Evolutionary conservation across 2,113 vertebrate genomes (phyloP).

Genomic region (Grammomys surdaster): DNA sequence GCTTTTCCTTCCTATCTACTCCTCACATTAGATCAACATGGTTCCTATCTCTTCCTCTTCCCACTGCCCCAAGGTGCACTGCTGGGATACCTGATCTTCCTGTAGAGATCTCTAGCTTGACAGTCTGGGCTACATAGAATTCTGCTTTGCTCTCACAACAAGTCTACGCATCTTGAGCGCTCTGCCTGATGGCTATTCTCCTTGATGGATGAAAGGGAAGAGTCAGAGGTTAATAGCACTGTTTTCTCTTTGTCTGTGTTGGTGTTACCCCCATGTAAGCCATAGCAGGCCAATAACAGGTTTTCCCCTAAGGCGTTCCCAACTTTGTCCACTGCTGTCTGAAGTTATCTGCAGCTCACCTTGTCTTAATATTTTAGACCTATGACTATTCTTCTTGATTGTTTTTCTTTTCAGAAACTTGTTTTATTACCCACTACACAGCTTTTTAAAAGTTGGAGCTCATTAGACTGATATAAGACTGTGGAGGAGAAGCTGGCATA

Average conservation of each 20-base stretch:
- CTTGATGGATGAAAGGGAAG: neutral
- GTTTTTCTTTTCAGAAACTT: slow-evolving; percentile 45
- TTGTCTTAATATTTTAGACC: slow-evolving; percentile 17
- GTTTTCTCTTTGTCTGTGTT: neutral
- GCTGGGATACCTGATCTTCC: neutral
- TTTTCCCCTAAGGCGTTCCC: neutral
- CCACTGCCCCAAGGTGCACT: neutral
- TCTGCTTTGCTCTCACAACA: neutral
- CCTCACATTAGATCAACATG: neutral
- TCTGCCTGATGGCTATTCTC: neutral
- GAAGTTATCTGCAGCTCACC: neutral
- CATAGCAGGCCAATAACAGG: fast-evolving
- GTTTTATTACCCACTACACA: neutral
- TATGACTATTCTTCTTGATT: neutral
- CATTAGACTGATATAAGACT: slow-evolving; percentile 22
- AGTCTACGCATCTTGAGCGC: neutral
- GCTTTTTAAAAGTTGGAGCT: slow-evolving; percentile 44
- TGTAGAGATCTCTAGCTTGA: neutral
- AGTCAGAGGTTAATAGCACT: neutral
- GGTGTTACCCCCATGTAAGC: neutral
- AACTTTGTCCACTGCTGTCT: neutral
- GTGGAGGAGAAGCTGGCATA: slow-evolving; percentile 24
- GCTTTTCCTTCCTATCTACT: neutral
- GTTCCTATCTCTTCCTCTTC: neutral
- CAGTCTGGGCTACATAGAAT: slow-evolving; percentile 19